Percentiles rank a stretch among this genome's conserved stretches.
phyloP scores from a whole-genome alignment of 2,113 vertebrate species.

The Anarrhichthys ocellatus region DNA sequence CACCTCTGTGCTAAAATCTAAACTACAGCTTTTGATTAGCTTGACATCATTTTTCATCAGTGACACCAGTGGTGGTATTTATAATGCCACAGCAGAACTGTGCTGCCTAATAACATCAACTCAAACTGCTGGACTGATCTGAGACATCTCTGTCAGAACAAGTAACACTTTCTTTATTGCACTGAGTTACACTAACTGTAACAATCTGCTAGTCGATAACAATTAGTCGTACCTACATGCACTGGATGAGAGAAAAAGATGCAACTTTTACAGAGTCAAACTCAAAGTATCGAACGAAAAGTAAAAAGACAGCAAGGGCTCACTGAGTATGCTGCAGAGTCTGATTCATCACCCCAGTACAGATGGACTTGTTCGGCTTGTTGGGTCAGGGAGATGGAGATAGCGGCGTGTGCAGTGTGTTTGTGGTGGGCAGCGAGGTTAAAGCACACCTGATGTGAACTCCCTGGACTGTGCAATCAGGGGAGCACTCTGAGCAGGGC shows the following conservation, averaged over 20 bases:
- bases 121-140: not conserved
- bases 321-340: not conserved
- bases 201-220: not conserved
- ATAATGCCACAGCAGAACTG: not conserved
- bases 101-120: not conserved
- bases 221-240: not conserved
- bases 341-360: constrained; percentile 28
- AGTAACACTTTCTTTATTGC: not conserved
- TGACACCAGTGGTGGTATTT: constrained; percentile 21
- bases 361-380: constrained; percentile 42
- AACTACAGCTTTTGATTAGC: constrained; percentile 30
- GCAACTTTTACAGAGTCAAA: not conserved
- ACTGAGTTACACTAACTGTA: not conserved
- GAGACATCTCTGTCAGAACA: not conserved
- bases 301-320: constrained; percentile 2
- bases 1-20: constrained; percentile 12
- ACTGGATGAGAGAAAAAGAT: not conserved
- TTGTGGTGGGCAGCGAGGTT: constrained; percentile 53
- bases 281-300: constrained; percentile 6
- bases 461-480: constrained; percentile 74
- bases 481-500: constrained; percentile 67
- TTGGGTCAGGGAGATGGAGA: constrained; percentile 57
- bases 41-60: not conserved
- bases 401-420: constrained; percentile 12
- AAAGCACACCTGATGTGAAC: constrained; percentile 79